phyloP scores from a whole-genome alignment of 2,888 invertebrate genomes.

The Hirtodrosophila alboralis region DNA sequence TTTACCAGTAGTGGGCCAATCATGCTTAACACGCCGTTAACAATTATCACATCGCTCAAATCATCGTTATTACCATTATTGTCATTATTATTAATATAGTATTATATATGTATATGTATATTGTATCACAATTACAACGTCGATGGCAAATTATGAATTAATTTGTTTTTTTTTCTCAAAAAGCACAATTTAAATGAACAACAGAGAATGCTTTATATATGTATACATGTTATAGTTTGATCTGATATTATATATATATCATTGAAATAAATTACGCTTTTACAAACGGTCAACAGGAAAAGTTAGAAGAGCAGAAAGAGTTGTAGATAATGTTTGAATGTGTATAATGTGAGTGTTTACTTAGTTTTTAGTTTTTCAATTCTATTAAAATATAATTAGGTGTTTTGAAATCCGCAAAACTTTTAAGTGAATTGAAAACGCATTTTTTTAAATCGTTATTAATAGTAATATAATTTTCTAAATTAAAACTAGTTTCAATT shows the following conservation, averaged over 20 bases:
- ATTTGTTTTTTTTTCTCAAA: slow-evolving; percentile 27
- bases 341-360: slow-evolving; percentile 19
- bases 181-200: slow-evolving; percentile 71
- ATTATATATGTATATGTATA: slow-evolving; percentile 21
- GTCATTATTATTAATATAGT: slow-evolving; percentile 13
- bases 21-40: slow-evolving; percentile 82
- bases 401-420: too few relatives aligned
- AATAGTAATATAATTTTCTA: too few relatives aligned
- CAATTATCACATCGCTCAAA: slow-evolving; percentile 78
- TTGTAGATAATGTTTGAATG: slow-evolving; percentile 33
- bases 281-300: slow-evolving; percentile 83
- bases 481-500: too few relatives aligned
- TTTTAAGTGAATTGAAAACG: too few relatives aligned
- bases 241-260: slow-evolving; percentile 31
- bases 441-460: too few relatives aligned
- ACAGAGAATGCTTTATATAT: slow-evolving; percentile 59
- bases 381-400: too few relatives aligned
- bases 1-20: slow-evolving; percentile 84
- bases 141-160: slow-evolving; percentile 62
- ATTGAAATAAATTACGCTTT: slow-evolving; percentile 46
- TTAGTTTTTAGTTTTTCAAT: slow-evolving; percentile 7
- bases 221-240: slow-evolving; percentile 32
- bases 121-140: slow-evolving; percentile 67
- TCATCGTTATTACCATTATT: slow-evolving; percentile 57
- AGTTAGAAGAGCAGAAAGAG: slow-evolving; percentile 62